phyloP scores from a whole-genome alignment of 2,888 invertebrate genomes.

The Leptopilina syphax region DNA sequence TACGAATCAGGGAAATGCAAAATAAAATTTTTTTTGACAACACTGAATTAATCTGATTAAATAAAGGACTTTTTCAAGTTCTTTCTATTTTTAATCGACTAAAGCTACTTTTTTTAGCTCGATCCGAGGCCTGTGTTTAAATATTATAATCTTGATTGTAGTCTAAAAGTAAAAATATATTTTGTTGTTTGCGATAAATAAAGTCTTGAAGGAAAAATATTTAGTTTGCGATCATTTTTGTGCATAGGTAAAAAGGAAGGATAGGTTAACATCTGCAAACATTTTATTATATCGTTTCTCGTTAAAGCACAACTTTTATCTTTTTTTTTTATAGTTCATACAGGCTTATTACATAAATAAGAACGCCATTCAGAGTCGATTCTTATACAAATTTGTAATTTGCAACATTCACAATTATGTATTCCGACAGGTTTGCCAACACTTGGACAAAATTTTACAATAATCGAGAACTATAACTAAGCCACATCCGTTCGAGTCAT shows the following conservation, averaged over 20 bases:
- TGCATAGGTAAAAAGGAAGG: slow-evolving; percentile 1
- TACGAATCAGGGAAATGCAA: no score
- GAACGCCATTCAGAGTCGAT: slow-evolving; percentile 59
- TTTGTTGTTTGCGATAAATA: no score
- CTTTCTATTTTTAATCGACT: no score
- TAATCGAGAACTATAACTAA: slow-evolving; percentile 2
- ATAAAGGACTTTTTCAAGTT: no score
- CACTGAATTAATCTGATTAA: no score
- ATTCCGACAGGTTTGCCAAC: slow-evolving; percentile 19
- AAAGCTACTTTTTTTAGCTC: no score
- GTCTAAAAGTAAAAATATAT: no score
- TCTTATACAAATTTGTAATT: slow-evolving; percentile 41
- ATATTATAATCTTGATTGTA: no score
- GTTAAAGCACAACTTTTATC: slow-evolving; percentile 67
- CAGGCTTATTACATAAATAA: slow-evolving; percentile 62
- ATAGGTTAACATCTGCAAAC: slow-evolving; percentile 63
- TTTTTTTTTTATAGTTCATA: slow-evolving; percentile 47
- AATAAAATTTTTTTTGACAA: no score
- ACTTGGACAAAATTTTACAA: slow-evolving; percentile 25
- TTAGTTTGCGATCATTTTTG: not conserved
- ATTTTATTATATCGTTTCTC: slow-evolving; percentile 66
- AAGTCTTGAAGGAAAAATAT: not conserved
- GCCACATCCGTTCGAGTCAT: slow-evolving; percentile 34
- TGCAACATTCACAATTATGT: slow-evolving; percentile 29
- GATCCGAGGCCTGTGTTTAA: no score